These are phyloP conservation scores for Rhyacophila brunnea DNA, from an alignment of 1,140 invertebrate genomes.

Conservation along the genomic window DNA sequence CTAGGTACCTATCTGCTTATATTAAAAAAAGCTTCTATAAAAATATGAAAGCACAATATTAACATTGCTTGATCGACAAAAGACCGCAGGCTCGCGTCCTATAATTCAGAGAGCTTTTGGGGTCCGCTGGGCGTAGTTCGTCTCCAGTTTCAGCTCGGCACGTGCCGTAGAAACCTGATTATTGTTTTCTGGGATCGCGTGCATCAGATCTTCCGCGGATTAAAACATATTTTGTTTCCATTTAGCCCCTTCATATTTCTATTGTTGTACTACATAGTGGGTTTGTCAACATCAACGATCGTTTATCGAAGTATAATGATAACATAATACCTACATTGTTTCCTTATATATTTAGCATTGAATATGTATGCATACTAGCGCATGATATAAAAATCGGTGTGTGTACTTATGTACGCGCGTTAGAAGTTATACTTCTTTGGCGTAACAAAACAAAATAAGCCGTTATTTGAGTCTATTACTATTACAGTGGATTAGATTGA, in stretches of 20 bases:
- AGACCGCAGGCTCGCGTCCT: conserved; percentile 4
- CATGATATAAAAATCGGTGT: too few species aligned
- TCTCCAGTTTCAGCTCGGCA: conserved; percentile 20
- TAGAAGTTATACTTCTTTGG: too few species aligned
- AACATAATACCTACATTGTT: too few species aligned
- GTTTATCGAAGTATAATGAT: too few species aligned
- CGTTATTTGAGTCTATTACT: too few species aligned
- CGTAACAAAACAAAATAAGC: too few species aligned
- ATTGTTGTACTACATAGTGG: background rate
- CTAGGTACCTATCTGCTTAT: too few species aligned
- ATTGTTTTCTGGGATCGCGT: conserved; percentile 25
- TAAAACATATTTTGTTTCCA: conserved; percentile 36
- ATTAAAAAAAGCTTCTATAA: background rate
- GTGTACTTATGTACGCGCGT: too few species aligned
- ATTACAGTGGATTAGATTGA: too few species aligned
- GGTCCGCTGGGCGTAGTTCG: conserved; percentile 11
- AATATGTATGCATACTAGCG: too few species aligned
- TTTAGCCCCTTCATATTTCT: conserved; percentile 17
- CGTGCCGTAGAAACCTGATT: conserved; percentile 34
- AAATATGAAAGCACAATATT: background rate
- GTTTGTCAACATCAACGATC: too few species aligned
- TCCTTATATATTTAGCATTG: too few species aligned
- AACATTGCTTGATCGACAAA: background rate
- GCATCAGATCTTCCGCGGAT: conserved; percentile 29
- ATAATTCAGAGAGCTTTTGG: conserved; percentile 21